Percentiles rank a stretch among this genome's conserved stretches.
These are phyloP conservation scores for Tenthredo distinguenda DNA, from an alignment of 2,888 invertebrate species.

Conservation along the genomic window DNA sequence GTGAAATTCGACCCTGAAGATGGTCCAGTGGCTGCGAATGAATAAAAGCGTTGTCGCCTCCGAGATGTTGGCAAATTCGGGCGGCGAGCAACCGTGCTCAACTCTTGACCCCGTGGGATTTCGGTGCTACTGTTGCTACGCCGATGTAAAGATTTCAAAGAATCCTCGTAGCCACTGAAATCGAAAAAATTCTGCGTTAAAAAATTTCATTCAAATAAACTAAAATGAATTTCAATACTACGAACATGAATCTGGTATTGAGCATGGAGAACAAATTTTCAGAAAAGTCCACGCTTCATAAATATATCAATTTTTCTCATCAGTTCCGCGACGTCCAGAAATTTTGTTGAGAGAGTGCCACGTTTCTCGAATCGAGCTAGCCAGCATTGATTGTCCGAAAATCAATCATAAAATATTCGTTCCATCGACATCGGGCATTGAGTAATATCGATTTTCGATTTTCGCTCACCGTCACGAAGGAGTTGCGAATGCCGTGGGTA, in stretches of 20 bases:
- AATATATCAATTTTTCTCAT: neutral
- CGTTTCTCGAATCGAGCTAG: neutral
- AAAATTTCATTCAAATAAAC: too few relatives aligned
- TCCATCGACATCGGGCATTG: neutral
- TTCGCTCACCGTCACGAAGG: neutral
- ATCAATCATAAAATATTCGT: neutral
- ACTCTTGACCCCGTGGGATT: conserved; percentile 64
- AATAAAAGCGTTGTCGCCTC: conserved; percentile 70
- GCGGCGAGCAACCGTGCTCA: conserved; percentile 65
- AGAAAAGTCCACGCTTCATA: too few relatives aligned
- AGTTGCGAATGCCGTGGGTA: neutral
- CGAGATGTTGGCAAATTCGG: conserved; percentile 73
- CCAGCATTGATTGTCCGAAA: neutral
- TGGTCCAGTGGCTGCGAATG: conserved; percentile 64
- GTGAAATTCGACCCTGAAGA: conserved; percentile 69
- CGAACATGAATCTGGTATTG: too few relatives aligned
- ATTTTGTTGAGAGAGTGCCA: neutral
- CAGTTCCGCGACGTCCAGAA: neutral
- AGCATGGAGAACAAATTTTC: too few relatives aligned
- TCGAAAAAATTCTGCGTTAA: conserved; percentile 18
- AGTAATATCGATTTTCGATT: neutral
- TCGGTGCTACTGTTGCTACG: conserved; percentile 70
- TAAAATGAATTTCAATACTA: too few relatives aligned
- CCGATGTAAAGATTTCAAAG: conserved; percentile 85
- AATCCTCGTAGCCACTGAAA: conserved; percentile 89